Conservation (phyloP, 2,113 vertebrate genomes). For the Macquaria ambigua region DNA sequence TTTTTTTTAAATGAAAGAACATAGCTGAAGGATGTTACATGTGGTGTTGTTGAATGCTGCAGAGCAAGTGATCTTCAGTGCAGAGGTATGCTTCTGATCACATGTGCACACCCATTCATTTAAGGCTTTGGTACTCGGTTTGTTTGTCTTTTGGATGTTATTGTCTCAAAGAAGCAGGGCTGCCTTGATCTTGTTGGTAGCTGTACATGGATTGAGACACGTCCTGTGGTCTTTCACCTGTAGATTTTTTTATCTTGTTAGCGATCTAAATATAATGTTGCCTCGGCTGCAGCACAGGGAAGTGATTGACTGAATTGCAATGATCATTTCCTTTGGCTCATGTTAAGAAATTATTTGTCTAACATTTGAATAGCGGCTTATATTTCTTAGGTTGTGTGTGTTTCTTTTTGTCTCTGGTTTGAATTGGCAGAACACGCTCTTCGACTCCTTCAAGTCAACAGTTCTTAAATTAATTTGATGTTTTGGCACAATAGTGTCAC, state of each 20-base stretch:
- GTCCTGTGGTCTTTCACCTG: constrained; percentile 13
- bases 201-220: background rate
- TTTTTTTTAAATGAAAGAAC: constrained; percentile 27
- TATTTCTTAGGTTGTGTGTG: constrained; percentile 1
- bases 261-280: background rate
- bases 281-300: background rate
- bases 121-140: constrained; percentile 5
- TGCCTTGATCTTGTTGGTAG: constrained; percentile 2
- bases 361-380: constrained; percentile 51
- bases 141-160: constrained; percentile 38
- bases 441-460: background rate
- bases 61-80: constrained; percentile 52
- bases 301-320: background rate
- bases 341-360: constrained; percentile 39
- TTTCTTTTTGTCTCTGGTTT: background rate
- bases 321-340: constrained; percentile 33
- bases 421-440: constrained; percentile 4
- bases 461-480: constrained; percentile 5
- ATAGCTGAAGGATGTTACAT: constrained; percentile 29
- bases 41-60: constrained; percentile 52
- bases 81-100: constrained; percentile 66
- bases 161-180: constrained; percentile 14
- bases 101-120: constrained; percentile 42
- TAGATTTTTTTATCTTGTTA: background rate
- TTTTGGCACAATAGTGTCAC: background rate